Conservation (phyloP, 2,888 invertebrate genomes). For the Rhagophthalmus giganteus region DNA sequence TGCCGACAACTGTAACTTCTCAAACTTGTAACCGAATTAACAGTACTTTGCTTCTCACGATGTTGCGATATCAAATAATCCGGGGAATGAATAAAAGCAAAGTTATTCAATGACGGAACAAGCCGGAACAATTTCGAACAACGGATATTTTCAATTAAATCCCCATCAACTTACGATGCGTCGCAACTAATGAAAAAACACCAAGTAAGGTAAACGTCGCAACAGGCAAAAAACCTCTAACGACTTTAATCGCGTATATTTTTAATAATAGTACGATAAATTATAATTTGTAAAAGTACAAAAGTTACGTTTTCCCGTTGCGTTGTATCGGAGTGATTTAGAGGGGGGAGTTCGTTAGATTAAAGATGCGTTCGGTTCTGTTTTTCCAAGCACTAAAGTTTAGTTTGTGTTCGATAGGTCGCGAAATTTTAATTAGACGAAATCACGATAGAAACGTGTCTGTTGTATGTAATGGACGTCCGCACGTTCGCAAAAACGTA, state of each 20-base stretch:
- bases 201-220: slow-evolving; percentile 12
- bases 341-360: slow-evolving; percentile 19
- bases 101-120: neutral
- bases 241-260: slow-evolving; percentile 11
- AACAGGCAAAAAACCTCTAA: neutral
- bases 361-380: slow-evolving; percentile 9
- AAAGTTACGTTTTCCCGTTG: slow-evolving; percentile 25
- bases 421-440: no score
- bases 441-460: no score
- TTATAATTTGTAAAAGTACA: slow-evolving; percentile 23
- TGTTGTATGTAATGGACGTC: no score
- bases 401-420: no score
- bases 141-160: slow-evolving; percentile 15
- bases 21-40: slow-evolving; percentile 34
- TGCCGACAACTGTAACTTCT: slow-evolving; percentile 28
- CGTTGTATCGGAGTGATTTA: slow-evolving; percentile 16
- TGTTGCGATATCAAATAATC: slow-evolving; percentile 11
- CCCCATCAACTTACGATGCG: slow-evolving; percentile 4
- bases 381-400: no score
- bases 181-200: slow-evolving; percentile 10
- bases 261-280: slow-evolving; percentile 25
- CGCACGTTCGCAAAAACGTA: no score
- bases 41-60: slow-evolving; percentile 32
- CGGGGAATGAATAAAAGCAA: slow-evolving; percentile 5
- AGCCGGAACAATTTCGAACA: slow-evolving; percentile 1